These are phyloP conservation scores for Meleagris gallopavo DNA, from an alignment of 2,113 vertebrate genomes.

Conservation along the genomic window DNA sequence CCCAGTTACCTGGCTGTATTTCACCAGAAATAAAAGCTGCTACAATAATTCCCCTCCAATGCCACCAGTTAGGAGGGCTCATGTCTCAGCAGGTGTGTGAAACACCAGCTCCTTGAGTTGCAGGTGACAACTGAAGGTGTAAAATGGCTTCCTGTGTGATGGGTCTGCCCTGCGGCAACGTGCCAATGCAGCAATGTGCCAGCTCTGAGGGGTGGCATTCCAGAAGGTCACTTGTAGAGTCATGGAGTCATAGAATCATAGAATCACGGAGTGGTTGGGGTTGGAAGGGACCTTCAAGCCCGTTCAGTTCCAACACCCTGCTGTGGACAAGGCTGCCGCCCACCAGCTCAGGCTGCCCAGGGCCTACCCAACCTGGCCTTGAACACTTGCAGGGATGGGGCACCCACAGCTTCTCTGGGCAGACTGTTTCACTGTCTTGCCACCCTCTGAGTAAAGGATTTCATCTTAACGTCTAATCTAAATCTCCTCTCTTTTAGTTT, in stretches of 20 bases:
- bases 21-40: slow-evolving; percentile 23
- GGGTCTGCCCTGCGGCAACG: background rate
- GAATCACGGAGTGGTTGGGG: background rate
- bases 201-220: background rate
- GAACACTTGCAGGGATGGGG: background rate
- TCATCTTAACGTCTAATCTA: background rate
- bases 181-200: background rate
- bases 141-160: background rate
- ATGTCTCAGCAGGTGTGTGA: slow-evolving; percentile 1
- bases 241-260: background rate
- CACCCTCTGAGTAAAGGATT: background rate
- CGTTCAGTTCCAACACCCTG: background rate
- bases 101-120: background rate
- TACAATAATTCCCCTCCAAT: slow-evolving; percentile 40
- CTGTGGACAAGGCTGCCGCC: background rate
- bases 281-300: background rate
- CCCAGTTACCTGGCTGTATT: background rate
- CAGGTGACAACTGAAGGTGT: accelerated
- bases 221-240: background rate
- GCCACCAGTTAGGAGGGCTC: background rate
- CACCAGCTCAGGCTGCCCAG: background rate
- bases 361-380: background rate
- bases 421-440: background rate
- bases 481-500: background rate
- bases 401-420: background rate